Evolutionary conservation across 2,113 vertebrate genomes (phyloP).

Genomic region (Oriolus oriolus): DNA sequence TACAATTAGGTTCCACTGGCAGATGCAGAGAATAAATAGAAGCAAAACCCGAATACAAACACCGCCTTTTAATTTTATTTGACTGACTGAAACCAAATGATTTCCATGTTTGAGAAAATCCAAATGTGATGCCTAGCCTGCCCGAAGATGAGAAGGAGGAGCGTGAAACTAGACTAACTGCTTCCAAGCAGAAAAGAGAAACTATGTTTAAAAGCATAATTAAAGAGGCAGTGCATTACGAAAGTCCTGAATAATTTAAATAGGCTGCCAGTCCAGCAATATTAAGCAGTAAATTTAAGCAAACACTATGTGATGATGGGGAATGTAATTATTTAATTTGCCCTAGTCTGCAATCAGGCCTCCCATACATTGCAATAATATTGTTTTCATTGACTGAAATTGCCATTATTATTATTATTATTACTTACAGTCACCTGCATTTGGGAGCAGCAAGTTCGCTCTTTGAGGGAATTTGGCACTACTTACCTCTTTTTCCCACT

Average conservation of each 20-base stretch:
- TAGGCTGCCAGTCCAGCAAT: not conserved
- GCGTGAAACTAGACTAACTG: conserved; percentile 1
- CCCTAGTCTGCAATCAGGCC: not conserved
- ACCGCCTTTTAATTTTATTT: not conserved
- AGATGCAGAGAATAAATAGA: not conserved
- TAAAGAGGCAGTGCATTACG: conserved; percentile 15
- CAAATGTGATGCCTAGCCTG: not conserved
- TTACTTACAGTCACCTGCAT: not conserved
- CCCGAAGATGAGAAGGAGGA: not conserved
- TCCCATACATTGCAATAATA: not conserved
- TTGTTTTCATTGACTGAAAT: not conserved
- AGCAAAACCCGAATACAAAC: not conserved
- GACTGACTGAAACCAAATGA: not conserved
- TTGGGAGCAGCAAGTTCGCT: not conserved
- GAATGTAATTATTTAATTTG: not conserved
- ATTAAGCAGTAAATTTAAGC: conserved; percentile 19
- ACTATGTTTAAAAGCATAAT: conserved; percentile 42
- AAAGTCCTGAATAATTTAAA: conserved; percentile 48
- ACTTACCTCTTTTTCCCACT: not conserved
- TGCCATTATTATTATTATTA: not conserved
- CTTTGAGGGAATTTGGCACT: not conserved
- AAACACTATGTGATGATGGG: not conserved
- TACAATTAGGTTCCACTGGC: not conserved
- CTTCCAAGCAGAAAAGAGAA: conserved; percentile 23
- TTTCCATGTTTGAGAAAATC: not conserved